Evolutionary conservation across 2,797 vertebrate genomes (phyloP).

Genomic region (Echeneis naucrates): DNA sequence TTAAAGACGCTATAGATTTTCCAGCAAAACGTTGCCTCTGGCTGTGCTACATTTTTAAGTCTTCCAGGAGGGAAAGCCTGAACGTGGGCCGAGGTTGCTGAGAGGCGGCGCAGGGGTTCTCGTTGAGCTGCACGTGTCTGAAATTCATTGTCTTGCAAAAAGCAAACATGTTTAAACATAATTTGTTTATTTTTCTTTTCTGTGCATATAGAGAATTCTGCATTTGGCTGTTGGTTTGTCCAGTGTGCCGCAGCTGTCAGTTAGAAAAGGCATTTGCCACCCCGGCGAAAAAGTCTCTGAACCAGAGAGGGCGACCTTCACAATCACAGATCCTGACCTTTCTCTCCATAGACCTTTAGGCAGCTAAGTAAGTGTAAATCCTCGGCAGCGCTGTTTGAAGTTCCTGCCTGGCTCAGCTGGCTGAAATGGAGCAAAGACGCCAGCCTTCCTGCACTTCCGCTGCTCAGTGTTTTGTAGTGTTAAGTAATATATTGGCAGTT

Average conservation of each 20-base stretch:
- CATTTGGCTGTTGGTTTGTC: background rate
- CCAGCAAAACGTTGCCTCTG: slow-evolving; percentile 29
- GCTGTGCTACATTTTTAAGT: slow-evolving; percentile 32
- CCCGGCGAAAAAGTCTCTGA: slow-evolving; percentile 30
- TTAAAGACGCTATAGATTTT: slow-evolving; percentile 50
- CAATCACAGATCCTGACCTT: slow-evolving; percentile 36
- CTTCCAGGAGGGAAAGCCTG: slow-evolving; percentile 25
- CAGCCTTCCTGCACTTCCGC: background rate
- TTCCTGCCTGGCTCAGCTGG: slow-evolving; percentile 19
- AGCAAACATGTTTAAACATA: background rate
- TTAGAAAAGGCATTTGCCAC: background rate
- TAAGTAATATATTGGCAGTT: slow-evolving; percentile 14
- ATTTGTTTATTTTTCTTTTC: background rate
- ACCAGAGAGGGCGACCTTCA: slow-evolving; percentile 46
- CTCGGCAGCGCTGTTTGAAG: slow-evolving; percentile 30
- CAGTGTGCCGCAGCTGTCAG: slow-evolving; percentile 8
- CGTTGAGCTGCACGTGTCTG: slow-evolving; percentile 5
- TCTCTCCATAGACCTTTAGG: slow-evolving; percentile 47
- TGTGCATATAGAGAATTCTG: background rate
- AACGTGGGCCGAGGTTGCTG: slow-evolving; percentile 42
- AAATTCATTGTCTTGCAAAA: background rate
- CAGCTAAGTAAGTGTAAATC: slow-evolving; percentile 53
- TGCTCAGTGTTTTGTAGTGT: background rate
- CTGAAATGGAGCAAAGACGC: background rate
- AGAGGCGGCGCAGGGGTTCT: slow-evolving; percentile 23